Evolutionary conservation across 2,888 invertebrate genomes (phyloP).

Genomic region (Resseliella maxima): DNA sequence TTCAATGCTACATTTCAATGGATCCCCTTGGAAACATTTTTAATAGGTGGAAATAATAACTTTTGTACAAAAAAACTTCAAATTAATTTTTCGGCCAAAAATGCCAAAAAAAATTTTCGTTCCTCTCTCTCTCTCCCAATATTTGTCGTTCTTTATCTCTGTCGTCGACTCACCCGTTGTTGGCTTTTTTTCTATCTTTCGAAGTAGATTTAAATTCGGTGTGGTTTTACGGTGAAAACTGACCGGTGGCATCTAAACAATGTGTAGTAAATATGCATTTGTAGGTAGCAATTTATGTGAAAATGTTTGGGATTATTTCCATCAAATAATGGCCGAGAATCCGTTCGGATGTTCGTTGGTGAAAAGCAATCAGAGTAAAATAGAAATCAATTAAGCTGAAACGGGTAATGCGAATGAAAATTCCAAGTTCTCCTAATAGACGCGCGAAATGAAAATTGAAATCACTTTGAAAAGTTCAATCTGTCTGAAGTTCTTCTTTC

Average conservation of each 20-base stretch:
- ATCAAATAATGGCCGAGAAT: neutral
- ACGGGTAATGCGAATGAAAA: neutral
- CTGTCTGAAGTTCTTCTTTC: neutral
- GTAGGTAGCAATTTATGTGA: neutral
- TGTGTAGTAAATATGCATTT: constrained; percentile 2
- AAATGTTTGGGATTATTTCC: neutral
- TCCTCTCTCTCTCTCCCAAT: too few relatives aligned
- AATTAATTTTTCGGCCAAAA: neutral
- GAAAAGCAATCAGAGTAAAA: constrained; percentile 23
- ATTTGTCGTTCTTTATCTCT: too few relatives aligned
- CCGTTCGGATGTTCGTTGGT: too few relatives aligned
- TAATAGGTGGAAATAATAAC: too few relatives aligned
- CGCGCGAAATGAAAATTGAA: neutral
- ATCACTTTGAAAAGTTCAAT: neutral
- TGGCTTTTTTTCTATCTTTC: neutral
- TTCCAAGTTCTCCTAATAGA: neutral
- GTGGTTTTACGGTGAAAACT: neutral
- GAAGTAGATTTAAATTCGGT: too few relatives aligned
- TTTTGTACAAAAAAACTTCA: neutral
- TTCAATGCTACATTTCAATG: neutral
- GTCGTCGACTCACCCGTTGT: neutral
- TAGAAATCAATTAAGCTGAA: neutral
- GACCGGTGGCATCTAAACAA: neutral
- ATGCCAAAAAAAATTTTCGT: neutral
- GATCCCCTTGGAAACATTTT: too few relatives aligned